Evolutionary conservation across 2,797 vertebrate species (phyloP).

Genomic region (Trichosurus vulpecula): DNA sequence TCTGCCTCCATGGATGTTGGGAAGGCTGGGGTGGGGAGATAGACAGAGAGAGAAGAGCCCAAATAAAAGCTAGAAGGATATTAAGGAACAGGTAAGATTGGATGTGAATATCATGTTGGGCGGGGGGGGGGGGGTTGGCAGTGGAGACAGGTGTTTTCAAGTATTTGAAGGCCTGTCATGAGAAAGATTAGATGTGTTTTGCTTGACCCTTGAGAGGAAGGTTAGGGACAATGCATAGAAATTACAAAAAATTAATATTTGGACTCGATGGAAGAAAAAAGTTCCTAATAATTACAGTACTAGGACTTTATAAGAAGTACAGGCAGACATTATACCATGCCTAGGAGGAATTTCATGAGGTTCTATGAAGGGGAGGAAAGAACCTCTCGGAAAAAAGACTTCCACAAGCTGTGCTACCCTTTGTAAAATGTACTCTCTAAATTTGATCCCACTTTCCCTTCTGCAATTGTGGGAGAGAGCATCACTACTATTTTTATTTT

Average conservation of each 20-base stretch:
- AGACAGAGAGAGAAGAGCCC: not conserved
- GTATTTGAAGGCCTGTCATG: not conserved
- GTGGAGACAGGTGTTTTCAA: not conserved
- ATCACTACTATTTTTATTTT: not conserved
- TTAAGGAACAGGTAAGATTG: not conserved
- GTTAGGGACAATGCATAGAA: not conserved
- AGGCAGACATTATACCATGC: not conserved
- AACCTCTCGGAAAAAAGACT: not conserved
- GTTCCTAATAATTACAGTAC: not conserved
- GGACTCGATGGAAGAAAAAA: not conserved
- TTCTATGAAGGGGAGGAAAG: not conserved
- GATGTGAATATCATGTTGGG: not conserved
- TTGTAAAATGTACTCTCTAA: not conserved
- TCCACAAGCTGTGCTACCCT: not conserved
- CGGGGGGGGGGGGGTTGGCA: no score
- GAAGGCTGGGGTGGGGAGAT: not conserved
- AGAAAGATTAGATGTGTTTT: not conserved
- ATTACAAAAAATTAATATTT: not conserved
- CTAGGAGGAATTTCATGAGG: not conserved
- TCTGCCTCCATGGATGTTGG: not conserved
- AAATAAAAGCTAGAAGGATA: not conserved
- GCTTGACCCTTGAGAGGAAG: not conserved
- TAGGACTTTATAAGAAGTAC: not conserved
- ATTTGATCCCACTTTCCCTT: not conserved
- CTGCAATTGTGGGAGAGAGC: not conserved